Conservation (phyloP, 2,797 vertebrate species). For the Aldrovandia affinis region DNA sequence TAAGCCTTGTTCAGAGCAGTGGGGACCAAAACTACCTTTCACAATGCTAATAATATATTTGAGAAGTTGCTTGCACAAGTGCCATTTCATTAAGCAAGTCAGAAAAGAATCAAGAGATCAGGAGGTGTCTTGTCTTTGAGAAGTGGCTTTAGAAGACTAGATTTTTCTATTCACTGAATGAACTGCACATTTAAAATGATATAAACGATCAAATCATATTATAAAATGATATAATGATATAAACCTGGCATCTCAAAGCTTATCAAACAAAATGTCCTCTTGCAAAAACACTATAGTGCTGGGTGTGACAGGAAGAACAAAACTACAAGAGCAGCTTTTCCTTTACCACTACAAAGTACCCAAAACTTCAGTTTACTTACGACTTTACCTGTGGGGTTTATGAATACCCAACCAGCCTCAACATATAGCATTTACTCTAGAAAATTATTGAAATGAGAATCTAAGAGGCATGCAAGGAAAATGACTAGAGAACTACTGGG, state of each 20-base stretch:
- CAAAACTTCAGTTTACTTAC: not conserved
- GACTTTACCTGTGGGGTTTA: too few species aligned
- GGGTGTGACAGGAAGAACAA: not conserved
- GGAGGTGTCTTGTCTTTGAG: not conserved
- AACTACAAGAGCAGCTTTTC: not conserved
- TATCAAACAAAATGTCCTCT: not conserved
- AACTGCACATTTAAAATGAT: too few species aligned
- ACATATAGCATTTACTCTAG: not conserved
- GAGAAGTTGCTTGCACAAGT: not conserved
- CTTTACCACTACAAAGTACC: not conserved
- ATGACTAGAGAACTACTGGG: not conserved
- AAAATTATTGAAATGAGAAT: not conserved
- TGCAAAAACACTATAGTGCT: too few species aligned
- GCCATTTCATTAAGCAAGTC: not conserved
- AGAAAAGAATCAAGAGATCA: not conserved
- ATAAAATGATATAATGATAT: too few species aligned
- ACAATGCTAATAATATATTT: too few species aligned
- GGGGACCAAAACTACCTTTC: slow-evolving; percentile 1
- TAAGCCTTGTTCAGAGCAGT: slow-evolving; percentile 25
- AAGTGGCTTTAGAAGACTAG: too few species aligned
- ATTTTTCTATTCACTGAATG: not conserved
- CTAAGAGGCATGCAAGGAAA: not conserved
- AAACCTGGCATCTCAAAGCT: not conserved
- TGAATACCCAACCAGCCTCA: not conserved
- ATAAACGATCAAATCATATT: too few species aligned